Conservation (phyloP, 2,113 vertebrate species). For the Notarius lentiginosus region DNA sequence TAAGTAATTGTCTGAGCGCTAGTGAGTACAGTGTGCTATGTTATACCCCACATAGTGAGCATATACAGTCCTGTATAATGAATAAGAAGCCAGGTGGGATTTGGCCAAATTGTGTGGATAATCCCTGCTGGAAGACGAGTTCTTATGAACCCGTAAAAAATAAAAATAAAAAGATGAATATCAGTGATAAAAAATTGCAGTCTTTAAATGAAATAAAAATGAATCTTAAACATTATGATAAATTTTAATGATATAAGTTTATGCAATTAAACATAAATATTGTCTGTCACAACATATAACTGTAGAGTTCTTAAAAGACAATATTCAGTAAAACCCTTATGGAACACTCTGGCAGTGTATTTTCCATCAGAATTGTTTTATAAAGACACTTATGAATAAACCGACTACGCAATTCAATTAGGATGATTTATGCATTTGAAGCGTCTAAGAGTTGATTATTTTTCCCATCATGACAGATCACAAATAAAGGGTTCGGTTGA, state of each 20-base stretch:
- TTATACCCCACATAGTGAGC: neutral
- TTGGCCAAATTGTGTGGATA: neutral
- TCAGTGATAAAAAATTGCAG: neutral
- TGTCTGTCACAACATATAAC: neutral
- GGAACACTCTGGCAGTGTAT: neutral
- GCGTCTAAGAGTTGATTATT: neutral
- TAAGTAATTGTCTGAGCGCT: neutral
- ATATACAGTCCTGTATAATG: neutral
- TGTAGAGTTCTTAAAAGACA: neutral
- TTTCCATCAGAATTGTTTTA: neutral
- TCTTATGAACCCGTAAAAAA: neutral
- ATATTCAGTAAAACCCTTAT: neutral
- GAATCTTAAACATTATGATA: neutral
- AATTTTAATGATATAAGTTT: neutral
- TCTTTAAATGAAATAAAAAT: neutral
- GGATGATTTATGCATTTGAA: neutral
- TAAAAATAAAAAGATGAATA: neutral
- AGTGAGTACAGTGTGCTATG: neutral
- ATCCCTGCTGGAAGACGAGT: neutral
- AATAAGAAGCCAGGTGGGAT: neutral
- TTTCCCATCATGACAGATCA: neutral
- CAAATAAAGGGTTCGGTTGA: neutral
- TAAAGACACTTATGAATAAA: neutral
- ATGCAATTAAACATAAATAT: neutral
- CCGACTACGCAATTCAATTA: neutral